Evolutionary conservation across 2,113 vertebrate species (phyloP).

Genomic region (Laticauda laticaudata): DNA sequence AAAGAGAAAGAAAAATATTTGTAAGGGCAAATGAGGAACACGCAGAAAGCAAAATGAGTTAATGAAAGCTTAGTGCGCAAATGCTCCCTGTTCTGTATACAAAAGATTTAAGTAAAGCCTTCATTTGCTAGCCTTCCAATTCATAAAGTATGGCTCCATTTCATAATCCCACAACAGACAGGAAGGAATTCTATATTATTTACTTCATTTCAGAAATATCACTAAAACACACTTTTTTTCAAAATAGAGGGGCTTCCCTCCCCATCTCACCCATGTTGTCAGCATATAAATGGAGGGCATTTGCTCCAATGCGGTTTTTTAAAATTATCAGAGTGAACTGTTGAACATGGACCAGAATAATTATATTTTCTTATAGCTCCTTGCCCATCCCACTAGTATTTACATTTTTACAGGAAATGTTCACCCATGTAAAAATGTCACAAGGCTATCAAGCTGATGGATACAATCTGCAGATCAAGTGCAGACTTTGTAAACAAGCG

Average conservation of each 20-base stretch:
- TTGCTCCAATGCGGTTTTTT: background rate
- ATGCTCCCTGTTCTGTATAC: background rate
- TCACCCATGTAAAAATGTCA: constrained; percentile 23
- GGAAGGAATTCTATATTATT: constrained; percentile 28
- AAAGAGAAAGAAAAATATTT: constrained; percentile 3
- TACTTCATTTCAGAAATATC: constrained; percentile 26
- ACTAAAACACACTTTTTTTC: background rate
- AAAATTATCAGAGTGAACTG: background rate
- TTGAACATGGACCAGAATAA: constrained; percentile 4
- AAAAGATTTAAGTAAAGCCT: constrained; percentile 6
- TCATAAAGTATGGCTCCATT: background rate
- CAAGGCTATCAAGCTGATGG: background rate
- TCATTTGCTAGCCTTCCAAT: background rate
- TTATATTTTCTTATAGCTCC: background rate
- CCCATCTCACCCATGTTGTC: background rate
- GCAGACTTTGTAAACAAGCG: constrained; percentile 13
- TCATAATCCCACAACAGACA: constrained; percentile 30
- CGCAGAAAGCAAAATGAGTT: background rate
- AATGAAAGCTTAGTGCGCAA: background rate
- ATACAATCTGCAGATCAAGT: constrained; percentile 3
- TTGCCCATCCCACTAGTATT: background rate
- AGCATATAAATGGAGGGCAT: constrained; percentile 30
- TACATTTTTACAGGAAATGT: constrained; percentile 24
- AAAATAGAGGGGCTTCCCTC: background rate
- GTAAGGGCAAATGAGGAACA: background rate